phyloP scores from a whole-genome alignment of 2,888 invertebrate species.

The Dorcus hopei region DNA sequence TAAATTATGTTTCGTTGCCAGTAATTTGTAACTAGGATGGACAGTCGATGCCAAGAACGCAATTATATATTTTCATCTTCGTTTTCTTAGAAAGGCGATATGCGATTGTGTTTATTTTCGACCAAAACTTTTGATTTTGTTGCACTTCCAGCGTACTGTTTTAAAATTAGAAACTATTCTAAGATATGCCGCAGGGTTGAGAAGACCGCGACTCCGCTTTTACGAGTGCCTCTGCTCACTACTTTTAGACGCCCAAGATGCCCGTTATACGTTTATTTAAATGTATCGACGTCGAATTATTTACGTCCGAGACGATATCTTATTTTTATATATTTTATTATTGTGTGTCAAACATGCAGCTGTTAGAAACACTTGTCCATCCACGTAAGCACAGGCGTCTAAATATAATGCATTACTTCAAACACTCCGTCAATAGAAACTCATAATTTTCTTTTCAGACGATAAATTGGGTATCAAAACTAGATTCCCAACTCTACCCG shows the following conservation, averaged over 20 bases:
- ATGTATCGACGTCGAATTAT: too few relatives aligned
- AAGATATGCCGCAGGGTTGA: conserved; percentile 13
- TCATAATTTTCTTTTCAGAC: conserved; percentile 50
- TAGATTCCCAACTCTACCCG: conserved; percentile 73
- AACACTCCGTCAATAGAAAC: background rate
- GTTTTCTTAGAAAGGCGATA: too few relatives aligned
- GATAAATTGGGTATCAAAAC: conserved; percentile 63
- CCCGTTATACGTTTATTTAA: background rate
- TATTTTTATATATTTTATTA: too few relatives aligned
- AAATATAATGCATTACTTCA: background rate
- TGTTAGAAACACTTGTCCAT: too few relatives aligned
- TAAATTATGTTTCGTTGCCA: too few relatives aligned
- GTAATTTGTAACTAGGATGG: too few relatives aligned
- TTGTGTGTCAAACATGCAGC: too few relatives aligned
- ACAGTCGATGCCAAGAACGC: too few relatives aligned
- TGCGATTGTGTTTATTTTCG: conserved; percentile 9
- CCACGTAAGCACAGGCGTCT: too few relatives aligned
- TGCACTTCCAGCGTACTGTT: conserved; percentile 11
- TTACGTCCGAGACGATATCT: too few relatives aligned
- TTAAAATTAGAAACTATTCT: conserved; percentile 16
- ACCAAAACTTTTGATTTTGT: conserved; percentile 11
- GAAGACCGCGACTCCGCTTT: conserved; percentile 7
- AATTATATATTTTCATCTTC: too few relatives aligned
- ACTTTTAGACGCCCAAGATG: background rate
- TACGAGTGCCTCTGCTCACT: conserved; percentile 1